These are phyloP conservation scores for Andrena trimmerana DNA, from an alignment of 2,888 invertebrate genomes.

Conservation along the genomic window DNA sequence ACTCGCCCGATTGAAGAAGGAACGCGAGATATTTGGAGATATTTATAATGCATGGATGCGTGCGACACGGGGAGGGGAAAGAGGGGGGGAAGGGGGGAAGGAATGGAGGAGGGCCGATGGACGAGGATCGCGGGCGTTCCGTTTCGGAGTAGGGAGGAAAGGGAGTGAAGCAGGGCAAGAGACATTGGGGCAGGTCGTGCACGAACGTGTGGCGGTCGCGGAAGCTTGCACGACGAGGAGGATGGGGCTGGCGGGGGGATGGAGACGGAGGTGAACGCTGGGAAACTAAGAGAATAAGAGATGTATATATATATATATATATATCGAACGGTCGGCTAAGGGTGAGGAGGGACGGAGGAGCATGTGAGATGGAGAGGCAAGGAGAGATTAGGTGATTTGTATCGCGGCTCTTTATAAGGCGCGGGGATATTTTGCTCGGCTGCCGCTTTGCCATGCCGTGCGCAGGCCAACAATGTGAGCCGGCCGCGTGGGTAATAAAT, in stretches of 20 bases:
- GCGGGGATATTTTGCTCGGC: constrained; percentile 26
- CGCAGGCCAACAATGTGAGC: neutral
- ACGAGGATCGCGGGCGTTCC: constrained; percentile 27
- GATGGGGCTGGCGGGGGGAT: constrained; percentile 35
- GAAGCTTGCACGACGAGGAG: constrained; percentile 47
- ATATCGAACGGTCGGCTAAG: neutral
- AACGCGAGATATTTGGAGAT: constrained; percentile 76
- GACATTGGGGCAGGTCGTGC: constrained; percentile 74
- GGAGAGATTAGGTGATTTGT: constrained; percentile 71
- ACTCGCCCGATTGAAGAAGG: constrained; percentile 65
- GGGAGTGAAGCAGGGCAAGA: constrained; percentile 39
- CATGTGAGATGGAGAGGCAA: constrained; percentile 18
- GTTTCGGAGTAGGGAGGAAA: constrained; percentile 9
- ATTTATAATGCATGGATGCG: constrained; percentile 76
- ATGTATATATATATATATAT: neutral
- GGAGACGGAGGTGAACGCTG: constrained; percentile 48
- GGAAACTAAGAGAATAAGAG: constrained; percentile 37
- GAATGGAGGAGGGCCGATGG: constrained; percentile 29
- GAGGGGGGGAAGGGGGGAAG: constrained; percentile 19
- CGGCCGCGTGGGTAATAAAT: constrained; percentile 38
- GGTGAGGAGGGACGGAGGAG: neutral
- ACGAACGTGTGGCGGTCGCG: constrained; percentile 61
- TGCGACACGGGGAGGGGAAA: constrained; percentile 43
- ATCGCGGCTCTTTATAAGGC: constrained; percentile 68
- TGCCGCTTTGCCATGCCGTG: neutral